Percentiles rank a stretch among this genome's conserved stretches.
phyloP scores from a whole-genome alignment of 2,888 invertebrate genomes.

The Halictus quadricinctus region DNA sequence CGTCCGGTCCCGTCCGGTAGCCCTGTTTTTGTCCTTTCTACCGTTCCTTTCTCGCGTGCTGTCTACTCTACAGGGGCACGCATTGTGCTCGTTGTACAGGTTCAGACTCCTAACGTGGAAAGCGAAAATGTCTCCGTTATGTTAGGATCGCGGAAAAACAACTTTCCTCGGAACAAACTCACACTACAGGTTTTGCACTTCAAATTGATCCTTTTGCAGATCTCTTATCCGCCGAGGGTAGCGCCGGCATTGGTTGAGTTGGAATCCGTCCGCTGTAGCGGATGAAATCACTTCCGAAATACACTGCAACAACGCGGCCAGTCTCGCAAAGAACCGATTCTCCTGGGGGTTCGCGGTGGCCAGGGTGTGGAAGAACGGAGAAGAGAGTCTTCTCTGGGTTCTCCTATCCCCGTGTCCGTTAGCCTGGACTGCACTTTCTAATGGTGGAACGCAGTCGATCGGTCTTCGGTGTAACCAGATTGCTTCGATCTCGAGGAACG shows the following conservation, averaged over 20 bases:
- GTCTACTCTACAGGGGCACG: conserved; percentile 48
- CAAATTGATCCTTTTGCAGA: too few relatives aligned
- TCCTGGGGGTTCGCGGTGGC: not conserved
- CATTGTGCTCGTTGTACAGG: conserved; percentile 39
- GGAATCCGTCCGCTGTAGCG: too few relatives aligned
- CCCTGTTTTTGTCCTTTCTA: conserved; percentile 16
- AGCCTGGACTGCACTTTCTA: conserved; percentile 4
- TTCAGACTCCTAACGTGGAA: not conserved
- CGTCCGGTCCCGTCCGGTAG: not conserved
- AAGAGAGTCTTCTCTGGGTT: conserved; percentile 16
- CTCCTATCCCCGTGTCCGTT: not conserved
- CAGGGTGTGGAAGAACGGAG: conserved; percentile 14
- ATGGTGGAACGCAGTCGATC: not conserved
- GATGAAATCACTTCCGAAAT: too few relatives aligned
- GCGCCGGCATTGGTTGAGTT: too few relatives aligned
- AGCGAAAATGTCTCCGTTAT: not conserved
- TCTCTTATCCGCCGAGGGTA: too few relatives aligned
- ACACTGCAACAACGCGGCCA: conserved; percentile 44
- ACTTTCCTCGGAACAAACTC: not conserved
- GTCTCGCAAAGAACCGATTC: conserved; percentile 30
- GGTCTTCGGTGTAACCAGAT: conserved; percentile 5
- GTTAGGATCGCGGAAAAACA: not conserved
- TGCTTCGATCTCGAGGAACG: conserved; percentile 30
- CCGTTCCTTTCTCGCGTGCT: conserved; percentile 45
- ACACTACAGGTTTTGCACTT: too few relatives aligned